Evolutionary conservation across 1,140 invertebrate genomes (phyloP).

Genomic region (Euwallacea fornicatus): DNA sequence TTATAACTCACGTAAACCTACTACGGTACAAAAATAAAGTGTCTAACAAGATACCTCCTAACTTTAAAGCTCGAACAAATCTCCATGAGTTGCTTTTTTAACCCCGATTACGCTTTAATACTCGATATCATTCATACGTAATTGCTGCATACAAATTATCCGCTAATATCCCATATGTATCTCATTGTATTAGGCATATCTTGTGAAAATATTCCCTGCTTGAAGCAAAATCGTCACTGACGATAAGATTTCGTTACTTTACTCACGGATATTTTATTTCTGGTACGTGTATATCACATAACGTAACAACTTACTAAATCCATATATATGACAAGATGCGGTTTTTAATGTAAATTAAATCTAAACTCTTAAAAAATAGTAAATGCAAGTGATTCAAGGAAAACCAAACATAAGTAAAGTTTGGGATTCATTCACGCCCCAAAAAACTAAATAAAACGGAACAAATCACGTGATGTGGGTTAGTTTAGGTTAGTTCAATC

Average conservation of each 20-base stretch:
- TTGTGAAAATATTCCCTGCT: not conserved
- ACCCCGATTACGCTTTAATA: not conserved
- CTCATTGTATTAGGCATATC: not conserved
- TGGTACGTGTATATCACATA: too few relatives aligned
- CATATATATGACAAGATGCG: not conserved
- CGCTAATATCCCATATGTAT: not conserved
- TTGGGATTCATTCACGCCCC: too few relatives aligned
- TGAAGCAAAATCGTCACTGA: not conserved
- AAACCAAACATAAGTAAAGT: too few relatives aligned
- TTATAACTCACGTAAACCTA: not conserved
- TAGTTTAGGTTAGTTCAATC: too few relatives aligned
- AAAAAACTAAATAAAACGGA: too few relatives aligned
- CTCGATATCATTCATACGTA: not conserved
- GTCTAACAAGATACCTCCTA: conserved; percentile 7
- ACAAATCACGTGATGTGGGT: too few relatives aligned
- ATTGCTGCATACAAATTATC: not conserved
- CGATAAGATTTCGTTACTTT: not conserved
- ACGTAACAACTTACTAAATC: not conserved
- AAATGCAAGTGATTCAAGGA: too few relatives aligned
- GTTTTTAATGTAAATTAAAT: too few relatives aligned
- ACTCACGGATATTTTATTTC: too few relatives aligned
- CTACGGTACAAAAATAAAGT: conserved; percentile 13
- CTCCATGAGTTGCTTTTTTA: not conserved
- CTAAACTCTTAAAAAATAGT: too few relatives aligned
- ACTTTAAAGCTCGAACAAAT: conserved; percentile 1